phyloP scores from a whole-genome alignment of 2,113 vertebrate genomes.

The Pelecanus crispus region DNA sequence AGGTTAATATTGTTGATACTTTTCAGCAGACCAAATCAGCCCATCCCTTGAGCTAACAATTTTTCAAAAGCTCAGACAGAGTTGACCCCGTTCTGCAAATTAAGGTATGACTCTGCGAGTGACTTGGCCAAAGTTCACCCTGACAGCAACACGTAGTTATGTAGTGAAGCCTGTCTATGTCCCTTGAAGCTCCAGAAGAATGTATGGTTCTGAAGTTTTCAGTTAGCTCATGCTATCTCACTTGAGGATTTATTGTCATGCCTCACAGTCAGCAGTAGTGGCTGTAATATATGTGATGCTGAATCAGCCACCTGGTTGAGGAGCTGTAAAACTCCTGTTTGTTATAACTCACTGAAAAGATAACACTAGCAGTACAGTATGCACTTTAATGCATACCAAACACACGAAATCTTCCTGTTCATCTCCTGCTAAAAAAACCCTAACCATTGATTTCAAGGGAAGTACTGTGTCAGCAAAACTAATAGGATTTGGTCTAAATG shows the following conservation, averaged over 20 bases:
- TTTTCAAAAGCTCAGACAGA: not conserved
- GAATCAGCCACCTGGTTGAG: constrained; percentile 34
- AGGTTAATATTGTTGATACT: not conserved
- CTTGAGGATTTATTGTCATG: constrained; percentile 18
- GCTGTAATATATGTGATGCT: constrained; percentile 30
- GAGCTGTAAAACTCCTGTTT: constrained; percentile 14
- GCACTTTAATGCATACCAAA: not conserved
- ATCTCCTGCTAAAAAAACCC: not conserved
- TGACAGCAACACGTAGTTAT: not conserved
- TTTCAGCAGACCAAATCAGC: not conserved
- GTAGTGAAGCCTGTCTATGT: not conserved
- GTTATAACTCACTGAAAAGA: constrained; percentile 41
- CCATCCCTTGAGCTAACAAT: not conserved
- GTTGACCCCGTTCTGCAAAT: not conserved
- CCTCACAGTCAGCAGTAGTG: not conserved
- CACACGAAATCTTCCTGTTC: not conserved
- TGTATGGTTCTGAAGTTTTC: not conserved
- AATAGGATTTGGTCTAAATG: not conserved
- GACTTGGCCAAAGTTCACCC: not conserved
- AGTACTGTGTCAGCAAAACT: not conserved
- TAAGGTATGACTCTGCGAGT: not conserved
- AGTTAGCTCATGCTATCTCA: not conserved
- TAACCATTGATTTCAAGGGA: not conserved
- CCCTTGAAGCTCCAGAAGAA: not conserved
- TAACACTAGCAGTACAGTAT: not conserved